Evolutionary conservation across 2,888 invertebrate species (phyloP).

Genomic region (Eilema griseolum): DNA sequence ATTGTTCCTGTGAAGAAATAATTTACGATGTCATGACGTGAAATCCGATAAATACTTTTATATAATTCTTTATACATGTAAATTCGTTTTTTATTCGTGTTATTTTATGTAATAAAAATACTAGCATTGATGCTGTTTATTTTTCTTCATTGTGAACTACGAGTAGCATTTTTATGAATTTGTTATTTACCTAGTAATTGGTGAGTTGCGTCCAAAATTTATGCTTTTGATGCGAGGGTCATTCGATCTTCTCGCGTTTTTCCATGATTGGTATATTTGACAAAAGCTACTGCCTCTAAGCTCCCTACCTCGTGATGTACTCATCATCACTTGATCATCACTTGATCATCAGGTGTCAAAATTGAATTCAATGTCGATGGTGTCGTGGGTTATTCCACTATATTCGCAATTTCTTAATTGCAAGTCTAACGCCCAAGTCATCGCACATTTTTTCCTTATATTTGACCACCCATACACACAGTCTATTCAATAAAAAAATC

Average conservation of each 20-base stretch:
- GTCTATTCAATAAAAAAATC: constrained; percentile 1
- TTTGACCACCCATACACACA: background rate
- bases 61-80: background rate
- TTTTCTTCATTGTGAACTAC: background rate
- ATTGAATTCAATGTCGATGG: background rate
- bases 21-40: constrained; percentile 4
- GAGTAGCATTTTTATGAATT: background rate
- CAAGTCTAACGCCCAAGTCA: background rate
- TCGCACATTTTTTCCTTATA: background rate
- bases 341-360: too few species aligned
- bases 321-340: too few species aligned
- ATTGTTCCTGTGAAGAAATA: constrained; percentile 3
- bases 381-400: background rate
- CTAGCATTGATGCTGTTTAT: background rate
- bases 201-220: too few species aligned
- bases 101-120: background rate
- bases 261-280: too few species aligned
- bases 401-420: background rate
- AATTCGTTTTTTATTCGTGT: background rate
- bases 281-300: too few species aligned
- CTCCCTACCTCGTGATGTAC: too few species aligned
- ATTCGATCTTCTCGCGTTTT: too few species aligned
- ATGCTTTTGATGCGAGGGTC: too few species aligned
- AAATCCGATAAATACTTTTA: background rate
- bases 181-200: background rate